phyloP scores from a whole-genome alignment of 2,797 vertebrate species.

The Coccyzus lansbergi region DNA sequence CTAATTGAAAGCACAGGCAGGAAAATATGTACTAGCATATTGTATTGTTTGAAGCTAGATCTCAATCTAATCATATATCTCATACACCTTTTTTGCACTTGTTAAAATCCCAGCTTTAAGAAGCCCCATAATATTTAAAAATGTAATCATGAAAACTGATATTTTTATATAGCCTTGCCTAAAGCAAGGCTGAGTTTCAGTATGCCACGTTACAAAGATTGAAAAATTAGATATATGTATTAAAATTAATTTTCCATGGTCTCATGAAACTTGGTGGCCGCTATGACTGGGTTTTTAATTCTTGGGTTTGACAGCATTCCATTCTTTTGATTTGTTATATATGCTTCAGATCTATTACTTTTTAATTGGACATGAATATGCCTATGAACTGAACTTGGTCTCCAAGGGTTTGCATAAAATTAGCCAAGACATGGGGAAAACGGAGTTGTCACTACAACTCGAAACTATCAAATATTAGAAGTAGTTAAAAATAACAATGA shows the following conservation, averaged over 20 bases:
- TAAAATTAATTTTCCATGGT: not conserved
- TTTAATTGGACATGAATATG: constrained; percentile 48
- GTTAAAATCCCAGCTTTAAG: not conserved
- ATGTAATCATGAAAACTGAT: not conserved
- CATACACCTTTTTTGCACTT: not conserved
- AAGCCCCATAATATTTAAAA: not conserved
- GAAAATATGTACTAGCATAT: not conserved
- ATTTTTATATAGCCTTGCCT: not conserved
- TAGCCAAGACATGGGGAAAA: not conserved
- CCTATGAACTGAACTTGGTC: not conserved
- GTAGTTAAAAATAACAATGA: not conserved
- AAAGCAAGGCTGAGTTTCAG: not conserved
- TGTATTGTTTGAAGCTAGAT: not conserved
- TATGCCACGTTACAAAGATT: not conserved
- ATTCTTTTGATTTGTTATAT: constrained; percentile 38
- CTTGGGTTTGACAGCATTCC: constrained; percentile 3
- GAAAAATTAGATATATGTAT: not conserved
- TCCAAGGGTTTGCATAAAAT: constrained; percentile 24
- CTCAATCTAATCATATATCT: not conserved
- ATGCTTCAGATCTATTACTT: constrained; percentile 29
- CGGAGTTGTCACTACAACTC: not conserved
- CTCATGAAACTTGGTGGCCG: not conserved
- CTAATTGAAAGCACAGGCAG: not conserved
- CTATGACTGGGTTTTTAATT: not conserved
- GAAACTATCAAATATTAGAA: not conserved